phyloP scores from a whole-genome alignment of 2,797 vertebrate species.

The Coracias cyanogaster region DNA sequence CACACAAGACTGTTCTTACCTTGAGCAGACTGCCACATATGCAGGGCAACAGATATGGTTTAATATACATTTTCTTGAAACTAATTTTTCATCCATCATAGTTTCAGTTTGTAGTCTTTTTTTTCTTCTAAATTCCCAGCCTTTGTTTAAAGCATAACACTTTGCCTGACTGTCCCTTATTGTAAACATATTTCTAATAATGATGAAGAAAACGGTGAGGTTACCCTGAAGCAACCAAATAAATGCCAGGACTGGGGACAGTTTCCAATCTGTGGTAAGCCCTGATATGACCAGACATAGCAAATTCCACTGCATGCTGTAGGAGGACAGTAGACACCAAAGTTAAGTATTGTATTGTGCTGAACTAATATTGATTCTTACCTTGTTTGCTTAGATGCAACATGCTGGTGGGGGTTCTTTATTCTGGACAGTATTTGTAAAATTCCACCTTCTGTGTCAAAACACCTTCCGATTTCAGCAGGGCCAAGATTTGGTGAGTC shows the following conservation, averaged over 20 bases:
- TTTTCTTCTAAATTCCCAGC: background rate
- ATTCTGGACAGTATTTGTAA: background rate
- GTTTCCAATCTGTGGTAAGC: background rate
- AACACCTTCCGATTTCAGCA: background rate
- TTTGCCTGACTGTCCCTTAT: background rate
- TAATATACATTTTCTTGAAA: background rate
- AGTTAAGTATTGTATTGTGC: background rate
- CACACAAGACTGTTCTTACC: background rate
- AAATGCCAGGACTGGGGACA: background rate
- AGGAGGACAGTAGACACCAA: background rate
- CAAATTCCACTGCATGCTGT: background rate
- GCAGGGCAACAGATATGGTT: background rate
- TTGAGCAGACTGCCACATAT: background rate
- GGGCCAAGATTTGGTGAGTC: background rate
- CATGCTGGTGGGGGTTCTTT: background rate
- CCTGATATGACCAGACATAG: background rate
- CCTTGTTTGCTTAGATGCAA: background rate
- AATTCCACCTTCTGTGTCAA: background rate
- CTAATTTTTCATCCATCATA: background rate
- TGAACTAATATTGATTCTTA: background rate
- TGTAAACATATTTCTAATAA: background rate
- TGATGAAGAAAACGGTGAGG: background rate
- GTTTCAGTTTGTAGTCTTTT: background rate
- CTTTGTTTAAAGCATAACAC: background rate
- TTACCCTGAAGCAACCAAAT: background rate